phyloP scores from a whole-genome alignment of 1,140 invertebrate species.

The Apis laboriosa region DNA sequence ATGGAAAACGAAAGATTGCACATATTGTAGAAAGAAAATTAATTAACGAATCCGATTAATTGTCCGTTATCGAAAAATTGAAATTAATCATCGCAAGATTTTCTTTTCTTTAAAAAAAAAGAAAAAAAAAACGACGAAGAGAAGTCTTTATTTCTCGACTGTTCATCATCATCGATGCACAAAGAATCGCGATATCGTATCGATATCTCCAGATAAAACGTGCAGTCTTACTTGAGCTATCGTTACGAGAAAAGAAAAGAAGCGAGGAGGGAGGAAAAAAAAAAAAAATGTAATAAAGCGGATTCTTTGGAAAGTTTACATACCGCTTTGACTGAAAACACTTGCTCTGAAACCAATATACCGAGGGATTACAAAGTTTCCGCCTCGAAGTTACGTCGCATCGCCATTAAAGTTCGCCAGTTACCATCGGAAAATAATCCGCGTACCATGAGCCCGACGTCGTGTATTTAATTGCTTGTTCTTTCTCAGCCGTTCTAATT shows the following conservation, averaged over 20 bases:
- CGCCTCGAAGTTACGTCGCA: conserved; percentile 9
- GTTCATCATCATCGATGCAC: background rate
- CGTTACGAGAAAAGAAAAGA: background rate
- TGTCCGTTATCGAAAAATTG: background rate
- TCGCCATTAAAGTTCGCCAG: conserved; percentile 17
- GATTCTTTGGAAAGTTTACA: conserved; percentile 44
- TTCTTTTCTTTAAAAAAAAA: background rate
- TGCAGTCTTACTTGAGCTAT: background rate
- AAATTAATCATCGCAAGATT: background rate
- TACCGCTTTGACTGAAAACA: conserved; percentile 32
- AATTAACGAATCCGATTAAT: background rate
- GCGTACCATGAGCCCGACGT: background rate
- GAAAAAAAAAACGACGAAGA: background rate
- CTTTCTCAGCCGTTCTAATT: background rate
- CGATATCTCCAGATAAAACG: background rate
- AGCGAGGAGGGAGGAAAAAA: too few relatives aligned
- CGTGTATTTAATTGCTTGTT: background rate
- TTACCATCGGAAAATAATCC: conserved; percentile 25
- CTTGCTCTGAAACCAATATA: conserved; percentile 38
- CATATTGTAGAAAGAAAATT: background rate
- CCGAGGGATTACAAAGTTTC: conserved; percentile 43
- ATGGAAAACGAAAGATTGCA: too few relatives aligned
- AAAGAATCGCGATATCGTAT: background rate
- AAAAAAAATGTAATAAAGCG: conserved; percentile 34
- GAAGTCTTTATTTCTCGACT: background rate